These are phyloP conservation scores for Madoqua kirkii DNA, from an alignment of 2,113 vertebrate genomes.

Conservation along the genomic window DNA sequence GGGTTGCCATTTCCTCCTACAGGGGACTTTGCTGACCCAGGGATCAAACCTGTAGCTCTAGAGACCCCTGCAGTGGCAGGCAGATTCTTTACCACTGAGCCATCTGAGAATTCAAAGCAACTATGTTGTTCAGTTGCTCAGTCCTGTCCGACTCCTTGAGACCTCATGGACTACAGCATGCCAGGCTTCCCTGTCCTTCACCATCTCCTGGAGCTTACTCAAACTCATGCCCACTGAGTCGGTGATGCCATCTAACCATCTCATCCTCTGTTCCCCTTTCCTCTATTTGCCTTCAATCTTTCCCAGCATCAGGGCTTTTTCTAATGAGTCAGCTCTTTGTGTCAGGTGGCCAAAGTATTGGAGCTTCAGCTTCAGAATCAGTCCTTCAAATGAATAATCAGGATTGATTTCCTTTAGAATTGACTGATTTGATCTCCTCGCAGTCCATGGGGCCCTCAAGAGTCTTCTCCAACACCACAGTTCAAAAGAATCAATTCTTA, in stretches of 20 bases:
- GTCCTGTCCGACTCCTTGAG: background rate
- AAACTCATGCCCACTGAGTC: background rate
- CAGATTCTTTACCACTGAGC: background rate
- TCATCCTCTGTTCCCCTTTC: background rate
- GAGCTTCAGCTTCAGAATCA: background rate
- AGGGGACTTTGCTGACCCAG: background rate
- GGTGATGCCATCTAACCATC: background rate
- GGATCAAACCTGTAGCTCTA: background rate
- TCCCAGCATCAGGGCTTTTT: background rate
- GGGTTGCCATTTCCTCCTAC: background rate
- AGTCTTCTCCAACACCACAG: background rate
- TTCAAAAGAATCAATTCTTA: background rate
- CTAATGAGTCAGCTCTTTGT: background rate
- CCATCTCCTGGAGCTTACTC: background rate
- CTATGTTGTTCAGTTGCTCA: background rate
- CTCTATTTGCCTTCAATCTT: background rate
- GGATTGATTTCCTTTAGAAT: background rate
- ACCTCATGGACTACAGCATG: background rate
- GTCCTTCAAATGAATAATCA: background rate
- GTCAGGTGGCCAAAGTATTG: background rate
- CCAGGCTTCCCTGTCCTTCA: background rate
- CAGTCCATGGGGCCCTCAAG: background rate
- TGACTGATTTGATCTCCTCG: background rate
- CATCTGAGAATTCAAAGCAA: background rate
- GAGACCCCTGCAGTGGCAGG: background rate